Conservation (phyloP, 2,888 invertebrate genomes). For the Diabrotica balteata region DNA sequence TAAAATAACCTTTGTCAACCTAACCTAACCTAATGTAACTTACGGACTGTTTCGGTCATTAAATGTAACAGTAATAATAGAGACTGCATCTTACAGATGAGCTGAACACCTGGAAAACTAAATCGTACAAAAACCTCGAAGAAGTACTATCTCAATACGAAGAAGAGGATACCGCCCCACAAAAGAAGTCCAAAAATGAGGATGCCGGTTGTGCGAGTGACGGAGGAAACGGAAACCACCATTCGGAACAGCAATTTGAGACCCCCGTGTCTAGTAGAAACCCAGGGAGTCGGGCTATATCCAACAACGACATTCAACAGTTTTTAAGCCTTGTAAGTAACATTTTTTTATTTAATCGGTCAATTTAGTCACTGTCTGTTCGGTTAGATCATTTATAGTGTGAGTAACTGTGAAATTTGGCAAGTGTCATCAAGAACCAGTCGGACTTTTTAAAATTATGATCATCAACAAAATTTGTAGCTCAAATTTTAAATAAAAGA, state of each 20-base stretch:
- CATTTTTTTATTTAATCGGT: neutral
- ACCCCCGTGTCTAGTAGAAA: conserved; percentile 54
- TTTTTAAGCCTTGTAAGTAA: conserved; percentile 62
- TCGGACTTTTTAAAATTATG: too few relatives aligned
- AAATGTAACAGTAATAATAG: too few relatives aligned
- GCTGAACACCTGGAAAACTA: conserved; percentile 50
- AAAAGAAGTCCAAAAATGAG: conserved; percentile 14
- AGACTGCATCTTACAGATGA: conserved; percentile 41
- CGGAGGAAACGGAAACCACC: conserved; percentile 27
- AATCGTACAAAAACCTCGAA: conserved; percentile 37
- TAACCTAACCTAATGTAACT: too few relatives aligned
- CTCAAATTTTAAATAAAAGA: too few relatives aligned
- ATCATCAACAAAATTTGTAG: too few relatives aligned
- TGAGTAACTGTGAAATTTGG: too few relatives aligned
- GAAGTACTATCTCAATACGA: conserved; percentile 32
- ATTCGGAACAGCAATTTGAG: conserved; percentile 41
- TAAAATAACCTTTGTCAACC: too few relatives aligned
- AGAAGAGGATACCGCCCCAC: conserved; percentile 20
- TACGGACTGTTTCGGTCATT: too few relatives aligned
- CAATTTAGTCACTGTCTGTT: neutral
- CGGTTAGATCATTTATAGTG: neutral
- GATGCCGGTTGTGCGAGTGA: conserved; percentile 21
- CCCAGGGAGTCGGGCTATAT: conserved; percentile 34
- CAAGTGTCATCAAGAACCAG: too few relatives aligned
- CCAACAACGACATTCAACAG: conserved; percentile 60